Base-by-base conservation (phyloP, 2,888 invertebrate species). In the Macaria liturata region DNA sequence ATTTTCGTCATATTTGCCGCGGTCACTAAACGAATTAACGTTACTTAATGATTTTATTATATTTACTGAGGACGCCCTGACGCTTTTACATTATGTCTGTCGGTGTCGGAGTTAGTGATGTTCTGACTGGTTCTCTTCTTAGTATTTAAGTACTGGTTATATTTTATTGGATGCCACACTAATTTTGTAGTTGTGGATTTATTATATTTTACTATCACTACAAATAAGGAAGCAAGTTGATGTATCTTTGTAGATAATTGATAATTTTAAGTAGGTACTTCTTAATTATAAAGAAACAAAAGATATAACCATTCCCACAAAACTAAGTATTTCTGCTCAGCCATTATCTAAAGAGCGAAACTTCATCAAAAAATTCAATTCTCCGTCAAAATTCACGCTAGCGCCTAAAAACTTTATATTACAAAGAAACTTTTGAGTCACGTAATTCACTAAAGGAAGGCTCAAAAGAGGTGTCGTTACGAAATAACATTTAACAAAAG, bases 31-130 rank as follows among this genome's bases (percentile, higher is more conserved):
- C 77, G 77, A 84, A 82, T 86, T 85, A 83, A 81, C 83, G 78
- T 83, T 73, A 80, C 78, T 79, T 80, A 84, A 84, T 83, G 78
- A 83, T 84, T 84, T 83, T 80, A 83, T 82, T 81, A 83, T 81
- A 78, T 83, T 84, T 84, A 67, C 75, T 68, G 68, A 82, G 82
- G 81, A 79, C 20, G 20, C 20, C 20, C 80, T 59, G 58, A 49
- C 64, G 68, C 59, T 66, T 74, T 79, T 78, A 74, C 52, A 59
- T 59, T 47, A 54, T 6, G 34, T 46, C 20, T 20, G 20, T 20
- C 20, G 20, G 20, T 20, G 20, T 20, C 20, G 20, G 20, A 20
- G 20, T 20, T 20, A 20, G 20, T 20, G 2, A 20, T 20, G 20
- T 20, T 20, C 20, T 20, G 20, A 20, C 20, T 20, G 20, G 20